A percentile compares a stretch with the other conserved stretches of the same genome.
Conservation (phyloP, 2,797 vertebrate genomes). For the Masticophis lateralis region DNA sequence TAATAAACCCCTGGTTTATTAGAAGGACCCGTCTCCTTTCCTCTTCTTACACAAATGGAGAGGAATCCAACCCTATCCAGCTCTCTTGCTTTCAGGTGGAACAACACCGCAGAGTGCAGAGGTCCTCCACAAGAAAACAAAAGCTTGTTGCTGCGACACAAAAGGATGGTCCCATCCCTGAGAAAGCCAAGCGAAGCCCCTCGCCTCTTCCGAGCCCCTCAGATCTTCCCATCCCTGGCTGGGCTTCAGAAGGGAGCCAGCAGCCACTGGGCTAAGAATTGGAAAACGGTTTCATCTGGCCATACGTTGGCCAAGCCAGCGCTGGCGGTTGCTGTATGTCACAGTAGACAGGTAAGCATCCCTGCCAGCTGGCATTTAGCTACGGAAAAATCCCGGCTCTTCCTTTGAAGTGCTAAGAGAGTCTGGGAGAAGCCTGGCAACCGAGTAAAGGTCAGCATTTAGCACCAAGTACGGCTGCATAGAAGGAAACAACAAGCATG, state of each 20-base stretch:
- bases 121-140: background rate
- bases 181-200: background rate
- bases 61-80: background rate
- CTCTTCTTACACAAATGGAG: background rate
- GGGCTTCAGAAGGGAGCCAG: background rate
- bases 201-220: background rate
- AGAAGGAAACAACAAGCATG: slow-evolving; percentile 48
- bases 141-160: background rate
- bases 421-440: slow-evolving; percentile 55
- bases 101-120: background rate
- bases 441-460: slow-evolving; percentile 51
- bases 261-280: background rate
- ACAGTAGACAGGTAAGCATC: slow-evolving; percentile 38
- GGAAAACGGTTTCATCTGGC: slow-evolving; percentile 17
- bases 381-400: slow-evolving; percentile 33
- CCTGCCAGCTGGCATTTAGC: slow-evolving; percentile 41
- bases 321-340: slow-evolving; percentile 16
- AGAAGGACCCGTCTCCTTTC: background rate
- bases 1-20: background rate
- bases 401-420: slow-evolving; percentile 52
- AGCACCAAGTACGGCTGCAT: slow-evolving; percentile 24
- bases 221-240: background rate
- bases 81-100: background rate
- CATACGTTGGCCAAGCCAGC: slow-evolving; percentile 7
- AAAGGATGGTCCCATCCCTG: background rate